Conservation (phyloP, 1,140 invertebrate species). For the Euglossa dilemma region DNA sequence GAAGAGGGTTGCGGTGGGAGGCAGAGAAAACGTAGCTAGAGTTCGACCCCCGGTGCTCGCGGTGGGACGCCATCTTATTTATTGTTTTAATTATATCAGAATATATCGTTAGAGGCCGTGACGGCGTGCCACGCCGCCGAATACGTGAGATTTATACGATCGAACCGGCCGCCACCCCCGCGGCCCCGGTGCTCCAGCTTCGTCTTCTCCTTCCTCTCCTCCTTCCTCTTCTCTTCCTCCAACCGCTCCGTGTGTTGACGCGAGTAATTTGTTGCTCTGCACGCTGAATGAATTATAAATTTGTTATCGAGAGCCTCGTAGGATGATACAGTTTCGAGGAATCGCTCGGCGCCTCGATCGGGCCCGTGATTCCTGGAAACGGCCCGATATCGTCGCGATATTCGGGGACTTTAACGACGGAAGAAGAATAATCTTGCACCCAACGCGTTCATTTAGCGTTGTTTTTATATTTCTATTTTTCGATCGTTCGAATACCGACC, state of each 20-base stretch:
- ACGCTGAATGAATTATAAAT: conserved; percentile 77
- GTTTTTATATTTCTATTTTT: too few relatives aligned
- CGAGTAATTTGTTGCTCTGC: conserved; percentile 76
- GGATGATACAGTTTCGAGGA: conserved; percentile 34
- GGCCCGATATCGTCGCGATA: background rate
- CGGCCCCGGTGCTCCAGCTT: conserved; percentile 25
- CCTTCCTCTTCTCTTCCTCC: conserved; percentile 4
- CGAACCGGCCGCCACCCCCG: conserved; percentile 63
- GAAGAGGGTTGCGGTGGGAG: conserved; percentile 10
- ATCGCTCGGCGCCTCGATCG: background rate
- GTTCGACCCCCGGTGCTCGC: conserved; percentile 80
- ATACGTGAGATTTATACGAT: conserved; percentile 80
- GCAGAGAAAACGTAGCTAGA: conserved; percentile 57
- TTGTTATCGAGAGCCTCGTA: conserved; percentile 62
- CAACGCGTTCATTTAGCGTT: too few relatives aligned
- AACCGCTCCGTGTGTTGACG: conserved; percentile 68
- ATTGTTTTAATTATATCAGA: conserved; percentile 84
- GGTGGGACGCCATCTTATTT: conserved; percentile 83
- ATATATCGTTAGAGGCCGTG: conserved; percentile 82
- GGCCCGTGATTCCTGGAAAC: background rate
- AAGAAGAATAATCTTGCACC: too few relatives aligned
- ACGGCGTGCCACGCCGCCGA: conserved; percentile 78
- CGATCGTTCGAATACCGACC: too few relatives aligned
- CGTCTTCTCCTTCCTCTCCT: conserved; percentile 1
- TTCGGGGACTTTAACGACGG: too few relatives aligned